Evolutionary conservation across 2,888 invertebrate genomes (phyloP), one percentile per base, ranked within the genome.

Genomic region (Liposcelis brunnea): DNA sequence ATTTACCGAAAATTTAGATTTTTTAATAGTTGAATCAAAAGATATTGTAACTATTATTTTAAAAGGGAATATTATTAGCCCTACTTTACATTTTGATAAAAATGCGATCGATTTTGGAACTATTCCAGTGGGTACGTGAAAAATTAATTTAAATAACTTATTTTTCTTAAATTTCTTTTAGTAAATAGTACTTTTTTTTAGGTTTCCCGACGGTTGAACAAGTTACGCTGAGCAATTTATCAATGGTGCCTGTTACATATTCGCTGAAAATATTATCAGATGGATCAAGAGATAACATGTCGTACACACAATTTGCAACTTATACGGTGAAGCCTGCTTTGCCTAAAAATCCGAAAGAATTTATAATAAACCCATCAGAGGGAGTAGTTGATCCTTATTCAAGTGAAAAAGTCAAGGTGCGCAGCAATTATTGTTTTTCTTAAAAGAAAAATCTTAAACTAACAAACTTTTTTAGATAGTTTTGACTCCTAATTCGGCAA

Each of bases 41-140:
- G 70, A 76, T 47, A 55, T 67, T 4, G 54, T 75, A 35, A 68
- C n/a, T 46, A 37, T 47, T 49, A 43, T 48, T 65, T 68, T 49
- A 58, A 77, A 77, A 53, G 77, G 77, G 12, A 68, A 66, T 55
- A 66, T 76, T 2, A 61, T 75, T 46, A 73, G 71, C 54, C 77
- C 77, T 1, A 65, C 71, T 7, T 55, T 77, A 19, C 65, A 59
- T 55, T 71, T 74, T 51, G 67, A 69, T 50, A 60, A 65, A 32
- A 61, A 64, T 1, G 63, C 62, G 49, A 56, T 77, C 40, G 68
- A 75, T 59, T 75, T 75, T 56, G 74, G 71, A 32, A 59, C 56
- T 36, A 65, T 71, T 11, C 67, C 75, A 48, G 58, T 74, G 52
- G 75, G 76, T 74, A 61, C 18, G 5, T 31, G 21, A 21, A 37